phyloP scores from a whole-genome alignment of 2,888 invertebrate genomes.

The Rutpela maculata region DNA sequence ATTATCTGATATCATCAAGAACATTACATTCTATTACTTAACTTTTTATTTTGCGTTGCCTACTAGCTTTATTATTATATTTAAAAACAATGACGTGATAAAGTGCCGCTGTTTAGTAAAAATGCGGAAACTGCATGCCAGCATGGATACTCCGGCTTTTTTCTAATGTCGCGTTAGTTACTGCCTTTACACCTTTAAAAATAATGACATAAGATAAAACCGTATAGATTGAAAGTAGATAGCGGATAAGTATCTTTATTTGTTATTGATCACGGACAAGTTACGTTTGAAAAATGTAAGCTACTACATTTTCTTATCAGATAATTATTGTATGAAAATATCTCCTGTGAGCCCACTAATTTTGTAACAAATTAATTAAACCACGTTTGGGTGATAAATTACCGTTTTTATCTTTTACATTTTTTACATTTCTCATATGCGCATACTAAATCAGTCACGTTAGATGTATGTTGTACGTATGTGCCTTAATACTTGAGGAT shows the following conservation, averaged over 20 bases:
- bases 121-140: slow-evolving; percentile 24
- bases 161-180: slow-evolving; percentile 14
- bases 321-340: not conserved
- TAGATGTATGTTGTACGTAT: not conserved
- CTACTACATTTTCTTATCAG: slow-evolving; percentile 11
- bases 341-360: not conserved
- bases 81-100: slow-evolving; percentile 25
- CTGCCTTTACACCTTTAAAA: slow-evolving; percentile 17
- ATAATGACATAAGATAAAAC: slow-evolving; percentile 21
- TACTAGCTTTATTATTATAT: not conserved
- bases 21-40: no score
- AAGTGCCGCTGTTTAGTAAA: slow-evolving; percentile 13
- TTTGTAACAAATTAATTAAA: slow-evolving; percentile 9
- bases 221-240: slow-evolving; percentile 25
- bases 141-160: slow-evolving; percentile 2
- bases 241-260: slow-evolving; percentile 19
- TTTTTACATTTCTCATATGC: not conserved
- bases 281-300: not conserved
- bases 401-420: slow-evolving; percentile 1
- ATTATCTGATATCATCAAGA: no score
- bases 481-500: not conserved
- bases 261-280: slow-evolving; percentile 1
- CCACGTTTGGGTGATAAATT: slow-evolving; percentile 1
- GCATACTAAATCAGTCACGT: not conserved
- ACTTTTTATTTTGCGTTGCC: not conserved